Evolutionary conservation across 2,888 invertebrate species (phyloP).

Genomic region (Hyposoter didymator): DNA sequence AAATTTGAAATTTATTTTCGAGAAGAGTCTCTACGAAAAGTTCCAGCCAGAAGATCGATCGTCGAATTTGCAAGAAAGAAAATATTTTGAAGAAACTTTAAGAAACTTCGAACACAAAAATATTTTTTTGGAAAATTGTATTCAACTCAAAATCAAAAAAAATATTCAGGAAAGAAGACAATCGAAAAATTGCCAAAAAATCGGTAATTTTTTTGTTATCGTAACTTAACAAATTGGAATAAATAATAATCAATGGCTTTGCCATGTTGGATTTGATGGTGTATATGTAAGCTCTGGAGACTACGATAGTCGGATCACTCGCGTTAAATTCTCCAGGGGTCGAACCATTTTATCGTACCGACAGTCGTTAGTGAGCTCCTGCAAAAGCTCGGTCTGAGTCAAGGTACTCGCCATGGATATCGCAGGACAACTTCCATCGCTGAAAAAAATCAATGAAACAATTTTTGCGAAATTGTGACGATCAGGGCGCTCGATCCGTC

Average conservation of each 20-base stretch:
- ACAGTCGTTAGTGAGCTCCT: slow-evolving; percentile 89
- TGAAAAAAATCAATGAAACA: slow-evolving; percentile 6
- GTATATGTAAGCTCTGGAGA: slow-evolving; percentile 91
- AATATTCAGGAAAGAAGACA: background rate
- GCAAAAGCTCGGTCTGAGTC: slow-evolving; percentile 91
- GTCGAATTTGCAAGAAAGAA: no score
- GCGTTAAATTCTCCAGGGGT: slow-evolving; percentile 85
- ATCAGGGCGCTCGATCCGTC: background rate
- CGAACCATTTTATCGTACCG: slow-evolving; percentile 91
- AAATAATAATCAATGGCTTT: slow-evolving; percentile 89
- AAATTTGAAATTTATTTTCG: no score
- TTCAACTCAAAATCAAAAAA: background rate
- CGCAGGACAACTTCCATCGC: slow-evolving; percentile 81
- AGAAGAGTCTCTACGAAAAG: no score
- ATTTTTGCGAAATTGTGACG: background rate
- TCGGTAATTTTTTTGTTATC: background rate
- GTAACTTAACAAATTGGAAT: background rate
- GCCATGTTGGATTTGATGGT: slow-evolving; percentile 94
- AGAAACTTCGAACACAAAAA: no score
- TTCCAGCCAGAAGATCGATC: no score
- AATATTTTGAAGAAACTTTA: no score
- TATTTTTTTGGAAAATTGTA: no score
- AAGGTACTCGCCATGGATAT: slow-evolving; percentile 86
- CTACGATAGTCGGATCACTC: slow-evolving; percentile 88
- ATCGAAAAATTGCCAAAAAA: background rate